Percentiles rank a stretch among this genome's conserved stretches.
Evolutionary conservation across 2,113 vertebrate genomes (phyloP).

Genomic region (Periophthalmodon schlosseri): DNA sequence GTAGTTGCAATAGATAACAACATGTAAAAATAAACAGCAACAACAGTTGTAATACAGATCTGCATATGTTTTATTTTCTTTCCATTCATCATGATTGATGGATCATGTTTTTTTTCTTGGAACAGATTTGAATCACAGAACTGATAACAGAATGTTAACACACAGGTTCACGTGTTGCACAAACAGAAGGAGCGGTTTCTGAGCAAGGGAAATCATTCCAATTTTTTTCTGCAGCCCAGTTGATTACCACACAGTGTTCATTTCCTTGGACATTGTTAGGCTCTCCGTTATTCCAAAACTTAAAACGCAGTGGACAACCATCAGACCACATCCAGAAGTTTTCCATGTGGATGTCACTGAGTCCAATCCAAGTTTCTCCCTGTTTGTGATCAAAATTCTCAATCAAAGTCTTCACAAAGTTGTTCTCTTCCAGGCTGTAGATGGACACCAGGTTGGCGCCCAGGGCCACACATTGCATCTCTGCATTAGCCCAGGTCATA

Average conservation of each 20-base stretch:
- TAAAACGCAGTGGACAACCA: too few relatives aligned
- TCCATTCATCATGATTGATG: too few relatives aligned
- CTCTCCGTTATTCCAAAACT: too few relatives aligned
- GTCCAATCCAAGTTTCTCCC: neutral
- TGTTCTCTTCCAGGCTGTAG: constrained; percentile 2
- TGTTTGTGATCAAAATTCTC: neutral
- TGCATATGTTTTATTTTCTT: too few relatives aligned
- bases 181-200: neutral
- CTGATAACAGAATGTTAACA: neutral
- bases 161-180: neutral
- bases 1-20: too few relatives aligned
- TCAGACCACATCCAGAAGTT: too few relatives aligned
- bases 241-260: neutral
- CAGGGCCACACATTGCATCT: constrained; percentile 25
- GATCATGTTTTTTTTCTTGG: too few relatives aligned
- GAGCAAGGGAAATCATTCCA: neutral
- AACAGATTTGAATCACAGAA: neutral
- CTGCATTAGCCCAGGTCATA: constrained; percentile 39
- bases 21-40: too few relatives aligned
- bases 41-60: too few relatives aligned
- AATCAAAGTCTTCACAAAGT: constrained; percentile 22
- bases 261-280: too few relatives aligned
- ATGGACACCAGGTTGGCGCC: constrained; percentile 47
- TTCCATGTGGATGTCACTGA: neutral
- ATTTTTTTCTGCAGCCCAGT: too few relatives aligned